phyloP scores from a whole-genome alignment of 2,797 vertebrate species.

The Perodicticus potto region DNA sequence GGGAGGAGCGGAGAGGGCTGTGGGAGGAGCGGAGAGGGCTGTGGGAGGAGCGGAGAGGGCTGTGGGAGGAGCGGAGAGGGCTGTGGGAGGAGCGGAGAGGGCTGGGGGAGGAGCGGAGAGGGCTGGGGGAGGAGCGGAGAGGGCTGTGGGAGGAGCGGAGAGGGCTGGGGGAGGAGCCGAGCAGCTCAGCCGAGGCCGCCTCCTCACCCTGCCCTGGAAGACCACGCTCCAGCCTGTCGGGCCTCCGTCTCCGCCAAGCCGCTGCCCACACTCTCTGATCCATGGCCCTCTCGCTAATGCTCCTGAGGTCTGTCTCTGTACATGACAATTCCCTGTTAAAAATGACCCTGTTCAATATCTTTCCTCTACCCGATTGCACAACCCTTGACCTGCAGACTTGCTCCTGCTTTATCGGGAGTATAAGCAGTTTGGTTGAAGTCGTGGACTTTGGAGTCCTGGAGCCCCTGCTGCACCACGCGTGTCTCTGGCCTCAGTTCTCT shows the following conservation, averaged over 20 bases:
- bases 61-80: too few relatives aligned
- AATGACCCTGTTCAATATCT: slow-evolving; percentile 66
- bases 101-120: not conserved
- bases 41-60: too few relatives aligned
- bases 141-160: not conserved
- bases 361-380: slow-evolving; percentile 16
- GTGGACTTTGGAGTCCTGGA: slow-evolving; percentile 69
- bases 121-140: too few relatives aligned
- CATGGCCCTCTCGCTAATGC: not conserved
- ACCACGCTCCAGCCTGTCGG: too few relatives aligned
- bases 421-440: slow-evolving; percentile 64
- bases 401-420: slow-evolving; percentile 51
- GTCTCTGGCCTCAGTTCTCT: not conserved
- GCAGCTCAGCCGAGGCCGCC: not conserved
- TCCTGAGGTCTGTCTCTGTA: not conserved
- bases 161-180: not conserved
- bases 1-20: not conserved
- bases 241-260: not conserved
- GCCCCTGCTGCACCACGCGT: not conserved
- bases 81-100: not conserved
- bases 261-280: not conserved
- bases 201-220: not conserved
- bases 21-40: too few relatives aligned
- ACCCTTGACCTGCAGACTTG: slow-evolving; percentile 56
- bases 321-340: slow-evolving; percentile 65